Base-by-base conservation (phyloP, 2,888 invertebrate species). In the Apotomis capreana region DNA sequence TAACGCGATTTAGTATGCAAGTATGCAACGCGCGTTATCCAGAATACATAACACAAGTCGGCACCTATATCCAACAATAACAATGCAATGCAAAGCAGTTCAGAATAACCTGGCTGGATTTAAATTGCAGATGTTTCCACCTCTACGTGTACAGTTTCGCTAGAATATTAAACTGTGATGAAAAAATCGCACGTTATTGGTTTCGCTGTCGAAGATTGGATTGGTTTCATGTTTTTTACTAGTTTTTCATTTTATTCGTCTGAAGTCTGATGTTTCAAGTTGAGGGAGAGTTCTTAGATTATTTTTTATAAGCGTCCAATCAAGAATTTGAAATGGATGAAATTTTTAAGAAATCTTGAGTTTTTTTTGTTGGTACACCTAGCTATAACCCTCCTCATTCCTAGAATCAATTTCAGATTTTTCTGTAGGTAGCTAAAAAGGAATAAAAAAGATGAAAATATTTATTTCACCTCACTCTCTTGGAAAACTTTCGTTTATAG, bases 91-190 rank as follows among this genome's bases (percentile, higher is more conserved):
- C 26, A 68, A 60, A 12, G 61, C 10, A 15, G 12, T 51, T 62
- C 9, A 15, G 62, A 62, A 62, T 62, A 58, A 55, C 67, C 36
- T 67, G 55, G 61, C 15, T 37, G 37, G 6, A 70, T 64, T 70
- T 70, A 64, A 64, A 64, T 54, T 70, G 52, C 52, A 71, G 13
- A 71, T 71, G 44, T 52, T 4, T 40, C 8, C 9, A 37, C 9
- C 61, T 4, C n/a, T 13, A 63, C 9, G 15, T 60, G 40, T 15
- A 64, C 54, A 54, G 54, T 62, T 55, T 12, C 44, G 54, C 55
- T 1, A 46, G 26, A 15, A 44, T 65, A 65, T 65, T 65, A 65
- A 64, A 54, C 54, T 54, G 44, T 13, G 52, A 64, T 65, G 46
- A 63, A 63, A 13, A 13, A 64, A 54, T 64, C 44, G 12, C n/a